Evolutionary conservation across 2,888 invertebrate species (phyloP).

Genomic region (Eudemis profundana): DNA sequence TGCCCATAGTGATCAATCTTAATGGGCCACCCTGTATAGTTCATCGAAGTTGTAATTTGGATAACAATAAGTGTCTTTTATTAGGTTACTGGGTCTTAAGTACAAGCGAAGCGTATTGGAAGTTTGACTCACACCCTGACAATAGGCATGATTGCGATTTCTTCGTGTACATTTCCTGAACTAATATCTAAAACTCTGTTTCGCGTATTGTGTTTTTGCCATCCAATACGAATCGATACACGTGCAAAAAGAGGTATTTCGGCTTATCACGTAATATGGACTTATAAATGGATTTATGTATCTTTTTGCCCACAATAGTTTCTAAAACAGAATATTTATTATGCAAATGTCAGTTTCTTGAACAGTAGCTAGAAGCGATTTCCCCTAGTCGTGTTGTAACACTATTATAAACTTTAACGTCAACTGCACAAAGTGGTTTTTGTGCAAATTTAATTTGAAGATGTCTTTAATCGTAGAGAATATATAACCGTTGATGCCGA

Average conservation of each 20-base stretch:
- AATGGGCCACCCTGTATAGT: no score
- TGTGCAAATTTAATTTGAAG: not conserved
- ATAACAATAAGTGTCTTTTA: no score
- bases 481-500: conserved; percentile 17
- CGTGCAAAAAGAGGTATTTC: conserved; percentile 6
- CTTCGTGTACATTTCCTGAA: no score
- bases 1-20: no score
- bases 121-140: no score
- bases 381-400: not conserved
- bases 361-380: not conserved
- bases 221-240: no score
- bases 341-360: conserved; percentile 24
- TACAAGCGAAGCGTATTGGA: no score
- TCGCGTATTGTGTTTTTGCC: conserved; percentile 3
- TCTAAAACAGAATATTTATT: conserved; percentile 8
- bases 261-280: conserved; percentile 8
- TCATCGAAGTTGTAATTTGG: no score
- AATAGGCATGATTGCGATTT: no score
- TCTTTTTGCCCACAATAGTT: conserved; percentile 19
- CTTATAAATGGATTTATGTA: conserved; percentile 18
- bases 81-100: no score
- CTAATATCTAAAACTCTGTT: not conserved
- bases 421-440: not conserved
- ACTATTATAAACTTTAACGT: not conserved
- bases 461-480: conserved; percentile 4